These are phyloP conservation scores for Sesia apiformis DNA, from an alignment of 2,888 invertebrate species.

Conservation along the genomic window DNA sequence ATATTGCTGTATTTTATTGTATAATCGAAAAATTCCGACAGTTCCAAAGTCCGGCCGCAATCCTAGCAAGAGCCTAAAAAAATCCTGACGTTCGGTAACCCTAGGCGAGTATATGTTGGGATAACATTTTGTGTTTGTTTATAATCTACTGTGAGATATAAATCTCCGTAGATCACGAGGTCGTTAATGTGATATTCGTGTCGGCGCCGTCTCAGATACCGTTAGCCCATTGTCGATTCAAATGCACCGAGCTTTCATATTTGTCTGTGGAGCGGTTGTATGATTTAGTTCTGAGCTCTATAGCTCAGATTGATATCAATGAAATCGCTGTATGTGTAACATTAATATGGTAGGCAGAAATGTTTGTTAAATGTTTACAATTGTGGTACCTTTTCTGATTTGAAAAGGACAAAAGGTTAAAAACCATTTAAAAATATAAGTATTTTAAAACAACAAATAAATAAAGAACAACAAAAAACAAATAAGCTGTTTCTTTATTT, in stretches of 20 bases:
- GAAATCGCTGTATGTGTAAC: not conserved
- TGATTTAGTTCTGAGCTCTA: constrained; percentile 27
- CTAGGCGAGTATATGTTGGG: not conserved
- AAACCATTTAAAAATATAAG: not conserved
- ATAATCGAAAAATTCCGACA: too few species aligned
- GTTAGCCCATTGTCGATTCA: constrained; percentile 68
- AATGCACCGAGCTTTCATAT: constrained; percentile 60
- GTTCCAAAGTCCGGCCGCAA: too few species aligned
- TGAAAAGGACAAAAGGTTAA: too few species aligned
- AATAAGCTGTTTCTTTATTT: not conserved
- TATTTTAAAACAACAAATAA: not conserved
- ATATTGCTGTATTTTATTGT: too few species aligned
- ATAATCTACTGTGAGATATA: constrained; percentile 55
- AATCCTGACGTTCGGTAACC: too few species aligned
- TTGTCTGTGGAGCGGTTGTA: constrained; percentile 50
- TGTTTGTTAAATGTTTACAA: too few species aligned
- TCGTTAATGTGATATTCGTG: constrained; percentile 71
- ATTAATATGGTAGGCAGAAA: too few species aligned
- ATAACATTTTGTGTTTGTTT: constrained; percentile 20
- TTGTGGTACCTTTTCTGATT: too few species aligned
- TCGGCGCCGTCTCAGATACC: constrained; percentile 60
- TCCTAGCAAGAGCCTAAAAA: too few species aligned
- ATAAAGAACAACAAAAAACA: not conserved
- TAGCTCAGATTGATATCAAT: too few species aligned
- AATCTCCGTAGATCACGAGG: constrained; percentile 68